Evolutionary conservation across 2,888 invertebrate genomes (phyloP).

Genomic region (Pycnomerus fuliginosus): DNA sequence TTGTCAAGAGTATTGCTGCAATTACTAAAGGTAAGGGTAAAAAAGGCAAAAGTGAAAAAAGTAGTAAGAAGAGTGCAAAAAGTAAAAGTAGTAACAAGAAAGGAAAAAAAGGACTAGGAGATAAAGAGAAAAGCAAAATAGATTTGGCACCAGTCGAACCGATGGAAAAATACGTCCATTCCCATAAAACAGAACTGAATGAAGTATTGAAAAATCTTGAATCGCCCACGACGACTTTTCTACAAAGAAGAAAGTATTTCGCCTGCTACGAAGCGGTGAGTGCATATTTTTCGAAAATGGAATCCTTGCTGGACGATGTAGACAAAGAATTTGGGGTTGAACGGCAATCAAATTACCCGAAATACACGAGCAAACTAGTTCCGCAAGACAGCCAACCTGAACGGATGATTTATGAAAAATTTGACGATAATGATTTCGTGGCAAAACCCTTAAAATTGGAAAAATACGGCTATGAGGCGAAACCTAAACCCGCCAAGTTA

Average conservation of each 20-base stretch:
- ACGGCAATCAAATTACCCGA: slow-evolving; percentile 2
- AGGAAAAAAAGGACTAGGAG: not conserved
- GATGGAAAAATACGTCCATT: slow-evolving; percentile 7
- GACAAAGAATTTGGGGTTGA: slow-evolving; percentile 1
- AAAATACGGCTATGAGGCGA: slow-evolving; percentile 5
- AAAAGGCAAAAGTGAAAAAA: not conserved
- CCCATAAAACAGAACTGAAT: slow-evolving; percentile 3
- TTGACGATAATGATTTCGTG: too few relatives aligned
- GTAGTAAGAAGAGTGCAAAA: not conserved
- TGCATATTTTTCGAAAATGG: slow-evolving; percentile 11
- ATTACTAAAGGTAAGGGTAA: not conserved
- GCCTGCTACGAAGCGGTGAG: slow-evolving; percentile 1
- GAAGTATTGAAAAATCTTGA: slow-evolving; percentile 5
- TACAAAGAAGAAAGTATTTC: slow-evolving; percentile 10
- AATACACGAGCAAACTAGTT: not conserved
- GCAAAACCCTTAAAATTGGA: not conserved
- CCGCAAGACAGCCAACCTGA: slow-evolving; percentile 2
- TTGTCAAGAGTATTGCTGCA: too few relatives aligned
- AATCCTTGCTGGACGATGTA: not conserved
- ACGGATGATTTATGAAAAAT: slow-evolving; percentile 7
- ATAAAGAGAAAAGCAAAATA: not conserved
- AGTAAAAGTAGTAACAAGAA: not conserved
- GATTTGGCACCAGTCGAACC: not conserved
- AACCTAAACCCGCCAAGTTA: slow-evolving; percentile 6
- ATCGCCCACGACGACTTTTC: slow-evolving; percentile 3